Conservation (phyloP, 2,888 invertebrate genomes). For the Limnephilus marmoratus region DNA sequence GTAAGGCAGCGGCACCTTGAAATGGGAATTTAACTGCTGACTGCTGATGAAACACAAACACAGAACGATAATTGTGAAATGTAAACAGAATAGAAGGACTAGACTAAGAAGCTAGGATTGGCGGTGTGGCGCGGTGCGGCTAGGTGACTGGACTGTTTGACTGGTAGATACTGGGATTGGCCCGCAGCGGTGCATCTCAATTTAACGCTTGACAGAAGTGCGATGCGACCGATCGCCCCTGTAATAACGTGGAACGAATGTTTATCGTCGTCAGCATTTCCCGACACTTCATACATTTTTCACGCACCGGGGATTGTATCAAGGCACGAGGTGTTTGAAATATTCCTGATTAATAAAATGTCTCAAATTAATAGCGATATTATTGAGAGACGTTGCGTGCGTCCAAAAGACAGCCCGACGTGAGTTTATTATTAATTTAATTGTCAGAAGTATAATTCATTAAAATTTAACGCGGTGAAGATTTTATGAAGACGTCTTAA, state of each 20-base stretch:
- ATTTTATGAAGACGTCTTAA: conserved; percentile 44
- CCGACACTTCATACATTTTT: conserved; percentile 55
- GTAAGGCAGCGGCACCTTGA: conserved; percentile 39
- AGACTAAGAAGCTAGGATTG: neutral
- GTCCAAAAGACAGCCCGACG: neutral
- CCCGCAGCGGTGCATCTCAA: conserved; percentile 50
- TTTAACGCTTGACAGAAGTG: conserved; percentile 50
- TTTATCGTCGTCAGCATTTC: conserved; percentile 34
- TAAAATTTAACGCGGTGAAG: conserved; percentile 11
- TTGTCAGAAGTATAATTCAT: conserved; percentile 40
- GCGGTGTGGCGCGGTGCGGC: neutral
- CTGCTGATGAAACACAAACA: conserved; percentile 33
- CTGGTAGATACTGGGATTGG: neutral
- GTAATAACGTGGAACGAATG: conserved; percentile 54
- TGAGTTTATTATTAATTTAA: conserved; percentile 34
- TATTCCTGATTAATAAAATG: conserved; percentile 44
- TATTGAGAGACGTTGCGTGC: neutral
- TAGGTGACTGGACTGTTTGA: neutral
- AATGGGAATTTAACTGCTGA: neutral
- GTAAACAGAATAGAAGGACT: conserved; percentile 4
- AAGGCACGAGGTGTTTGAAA: neutral
- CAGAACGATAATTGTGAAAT: neutral
- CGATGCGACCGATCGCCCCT: conserved; percentile 47
- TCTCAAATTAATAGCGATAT: neutral
- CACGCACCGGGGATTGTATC: conserved; percentile 43